Base-by-base conservation (phyloP, 2,888 invertebrate species). In the Suillia variegata region DNA sequence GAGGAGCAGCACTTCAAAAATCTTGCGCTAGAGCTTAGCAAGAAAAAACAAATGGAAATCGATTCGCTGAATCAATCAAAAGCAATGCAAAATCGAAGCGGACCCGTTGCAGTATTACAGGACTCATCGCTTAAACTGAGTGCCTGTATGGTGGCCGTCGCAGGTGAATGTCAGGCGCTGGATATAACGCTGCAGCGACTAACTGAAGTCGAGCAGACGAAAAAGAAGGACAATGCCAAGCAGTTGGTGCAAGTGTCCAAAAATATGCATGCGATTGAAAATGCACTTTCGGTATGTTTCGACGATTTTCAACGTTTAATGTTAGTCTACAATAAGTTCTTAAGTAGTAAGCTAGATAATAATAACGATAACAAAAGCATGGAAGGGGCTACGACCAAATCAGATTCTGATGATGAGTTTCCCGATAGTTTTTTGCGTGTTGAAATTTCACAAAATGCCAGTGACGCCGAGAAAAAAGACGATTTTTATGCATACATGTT, bases 401-500 rank as follows among this genome's bases (percentile, higher is more conserved):
- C 62, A 5, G 49, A 53, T 4, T 65, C 67, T 15, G 67, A 70
- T 33, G 67, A 69, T 17, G 80, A 80, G 24, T 74, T 73, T 20
- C 74, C 76, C 6, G 76, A 78, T 55, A 78, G 78, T 59, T 73
- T 78, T 63, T 56, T 80, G 58, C 74, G 77, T 2, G 74, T 80
- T 1, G 80, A 80, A 70, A 74, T 73, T 57, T 74, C 74, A 2
- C 71, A 76, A 61, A 71, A 75, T 61, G 62, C 68, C 2, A 64
- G 69, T 54, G 75, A 76, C 48, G 63, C 68, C 2, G 74, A 74
- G 20, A 73, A 74, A 22, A 68, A 68, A 17, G 81, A 81, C 62
- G 81, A 81, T 64, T 81, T 80, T 59, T 81, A 76, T 70, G 81
- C 82, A 0, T 81, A 80, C 51, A 78, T 80, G 75, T 79, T 75